Conservation (phyloP, 2,888 invertebrate genomes). For the Bembecia ichneumoniformis region DNA sequence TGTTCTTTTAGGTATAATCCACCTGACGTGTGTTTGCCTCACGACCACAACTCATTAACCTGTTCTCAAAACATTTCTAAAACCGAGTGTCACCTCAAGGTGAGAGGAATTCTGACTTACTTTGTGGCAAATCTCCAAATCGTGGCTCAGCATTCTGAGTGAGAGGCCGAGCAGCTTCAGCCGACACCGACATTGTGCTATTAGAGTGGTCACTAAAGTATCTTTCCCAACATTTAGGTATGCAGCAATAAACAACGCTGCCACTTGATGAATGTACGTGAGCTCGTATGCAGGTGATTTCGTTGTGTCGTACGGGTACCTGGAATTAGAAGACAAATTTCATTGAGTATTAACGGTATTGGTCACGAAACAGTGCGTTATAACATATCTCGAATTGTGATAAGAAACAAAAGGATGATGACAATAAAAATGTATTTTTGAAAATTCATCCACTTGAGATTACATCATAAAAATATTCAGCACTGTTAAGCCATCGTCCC, state of each 20-base stretch:
- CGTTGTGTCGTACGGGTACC: conserved; percentile 59
- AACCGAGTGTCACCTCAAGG: too few relatives aligned
- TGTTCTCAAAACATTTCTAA: too few relatives aligned
- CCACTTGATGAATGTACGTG: conserved; percentile 58
- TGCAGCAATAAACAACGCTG: conserved; percentile 53
- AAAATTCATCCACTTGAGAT: too few relatives aligned
- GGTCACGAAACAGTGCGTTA: not conserved
- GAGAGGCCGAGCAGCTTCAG: conserved; percentile 30
- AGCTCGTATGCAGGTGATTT: conserved; percentile 49
- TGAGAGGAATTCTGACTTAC: not conserved
- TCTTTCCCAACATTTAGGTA: conserved; percentile 65
- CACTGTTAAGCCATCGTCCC: too few relatives aligned
- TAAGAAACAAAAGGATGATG: too few relatives aligned
- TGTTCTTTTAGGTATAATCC: too few relatives aligned
- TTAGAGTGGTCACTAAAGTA: conserved; percentile 49
- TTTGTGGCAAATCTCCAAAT: not conserved
- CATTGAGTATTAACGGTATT: too few relatives aligned
- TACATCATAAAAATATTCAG: too few relatives aligned
- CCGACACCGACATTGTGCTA: conserved; percentile 60
- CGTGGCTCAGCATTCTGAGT: not conserved
- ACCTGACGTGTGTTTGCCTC: too few relatives aligned
- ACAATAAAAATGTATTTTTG: too few relatives aligned
- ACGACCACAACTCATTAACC: too few relatives aligned
- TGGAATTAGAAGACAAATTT: conserved; percentile 12
- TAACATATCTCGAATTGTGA: not conserved